phyloP scores from a whole-genome alignment of 2,113 vertebrate genomes.

The Eptesicus fuscus region DNA sequence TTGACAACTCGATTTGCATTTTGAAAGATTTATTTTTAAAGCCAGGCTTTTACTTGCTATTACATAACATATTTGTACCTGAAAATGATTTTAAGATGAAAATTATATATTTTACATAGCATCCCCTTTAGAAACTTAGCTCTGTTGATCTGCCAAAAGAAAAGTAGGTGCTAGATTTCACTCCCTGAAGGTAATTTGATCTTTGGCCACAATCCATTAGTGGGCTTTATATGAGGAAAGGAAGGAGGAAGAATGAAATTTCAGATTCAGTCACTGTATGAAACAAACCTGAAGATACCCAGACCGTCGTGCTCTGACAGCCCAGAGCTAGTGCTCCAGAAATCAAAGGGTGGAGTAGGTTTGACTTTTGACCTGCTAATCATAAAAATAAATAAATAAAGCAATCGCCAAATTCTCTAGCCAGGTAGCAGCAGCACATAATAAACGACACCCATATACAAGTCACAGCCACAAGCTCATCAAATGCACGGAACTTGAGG shows the following conservation, averaged over 20 bases:
- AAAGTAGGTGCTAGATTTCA: not conserved
- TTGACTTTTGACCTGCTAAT: not conserved
- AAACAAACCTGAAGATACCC: not conserved
- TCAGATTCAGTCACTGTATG: not conserved
- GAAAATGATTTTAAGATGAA: conserved; percentile 45
- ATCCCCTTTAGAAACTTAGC: conserved; percentile 20
- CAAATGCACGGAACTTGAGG: not conserved
- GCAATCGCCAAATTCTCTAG: not conserved
- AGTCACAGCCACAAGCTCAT: not conserved
- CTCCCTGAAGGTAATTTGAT: not conserved
- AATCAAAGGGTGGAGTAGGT: not conserved
- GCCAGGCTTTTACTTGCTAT: conserved; percentile 43
- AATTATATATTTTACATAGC: conserved; percentile 23
- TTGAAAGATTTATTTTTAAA: conserved; percentile 68
- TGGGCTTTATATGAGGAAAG: not conserved
- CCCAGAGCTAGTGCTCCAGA: not conserved
- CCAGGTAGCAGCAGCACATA: not conserved
- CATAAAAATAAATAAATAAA: not conserved
- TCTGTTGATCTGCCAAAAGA: not conserved
- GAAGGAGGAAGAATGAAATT: not conserved
- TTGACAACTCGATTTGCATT: conserved; percentile 56
- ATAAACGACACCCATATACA: not conserved
- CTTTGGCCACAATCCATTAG: not conserved
- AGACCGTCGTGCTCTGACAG: not conserved
- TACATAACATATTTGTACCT: conserved; percentile 54